Evolutionary conservation across 1,140 invertebrate genomes (phyloP).

Genomic region (Calephelis virginiensis): DNA sequence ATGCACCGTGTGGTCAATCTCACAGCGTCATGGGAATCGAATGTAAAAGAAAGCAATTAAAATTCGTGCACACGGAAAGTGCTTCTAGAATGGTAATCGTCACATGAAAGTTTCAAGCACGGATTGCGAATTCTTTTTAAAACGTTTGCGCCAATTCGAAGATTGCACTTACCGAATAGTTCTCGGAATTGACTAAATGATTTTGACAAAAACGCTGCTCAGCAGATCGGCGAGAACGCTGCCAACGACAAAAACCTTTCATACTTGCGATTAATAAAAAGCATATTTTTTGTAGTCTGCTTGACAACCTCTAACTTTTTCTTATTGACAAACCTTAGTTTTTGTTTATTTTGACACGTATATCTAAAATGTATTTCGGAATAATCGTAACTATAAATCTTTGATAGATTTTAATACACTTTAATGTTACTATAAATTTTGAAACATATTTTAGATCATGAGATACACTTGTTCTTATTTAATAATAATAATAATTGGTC

Average conservation of each 20-base stretch:
- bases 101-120: constrained; percentile 54
- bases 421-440: no score
- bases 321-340: constrained; percentile 11
- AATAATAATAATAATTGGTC: no score
- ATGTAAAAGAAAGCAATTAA: constrained; percentile 76
- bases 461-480: no score
- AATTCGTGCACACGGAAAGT: constrained; percentile 57
- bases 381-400: background rate
- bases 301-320: constrained; percentile 19
- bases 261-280: constrained; percentile 23
- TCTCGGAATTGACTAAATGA: constrained; percentile 53
- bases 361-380: constrained; percentile 9
- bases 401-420: no score
- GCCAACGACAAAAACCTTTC: constrained; percentile 27
- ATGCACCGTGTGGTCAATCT: constrained; percentile 73
- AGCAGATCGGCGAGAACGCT: constrained; percentile 33
- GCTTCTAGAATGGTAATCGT: constrained; percentile 56
- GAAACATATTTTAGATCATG: no score
- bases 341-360: constrained; percentile 14
- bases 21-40: constrained; percentile 73
- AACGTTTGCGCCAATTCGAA: constrained; percentile 29
- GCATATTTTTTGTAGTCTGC: constrained; percentile 23
- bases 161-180: constrained; percentile 41
- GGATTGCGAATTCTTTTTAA: constrained; percentile 44
- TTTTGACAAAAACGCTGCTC: constrained; percentile 50